phyloP scores from a whole-genome alignment of 2,888 invertebrate genomes.

The Ichneumoninae sp. region DNA sequence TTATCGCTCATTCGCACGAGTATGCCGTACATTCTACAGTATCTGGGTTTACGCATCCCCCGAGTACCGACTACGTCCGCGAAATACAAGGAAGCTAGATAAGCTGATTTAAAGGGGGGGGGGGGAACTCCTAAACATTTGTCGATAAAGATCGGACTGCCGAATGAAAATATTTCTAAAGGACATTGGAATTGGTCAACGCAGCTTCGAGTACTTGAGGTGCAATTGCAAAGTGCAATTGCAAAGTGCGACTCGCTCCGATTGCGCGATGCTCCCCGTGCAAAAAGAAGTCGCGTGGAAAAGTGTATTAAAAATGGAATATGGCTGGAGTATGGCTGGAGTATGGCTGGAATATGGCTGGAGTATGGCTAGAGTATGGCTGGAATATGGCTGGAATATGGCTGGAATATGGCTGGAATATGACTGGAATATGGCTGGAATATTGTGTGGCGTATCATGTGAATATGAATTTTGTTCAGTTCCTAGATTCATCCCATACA shows the following conservation, averaged over 20 bases:
- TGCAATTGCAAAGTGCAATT: constrained; percentile 29
- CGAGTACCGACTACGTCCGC: not conserved
- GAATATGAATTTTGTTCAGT: too few relatives aligned
- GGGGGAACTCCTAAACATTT: not conserved
- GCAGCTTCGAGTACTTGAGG: constrained; percentile 52
- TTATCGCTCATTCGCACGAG: constrained; percentile 17
- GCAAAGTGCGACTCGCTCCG: not conserved
- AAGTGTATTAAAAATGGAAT: too few relatives aligned
- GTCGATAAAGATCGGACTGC: not conserved
- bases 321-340: too few relatives aligned
- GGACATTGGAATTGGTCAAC: constrained; percentile 54
- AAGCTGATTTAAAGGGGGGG: not conserved
- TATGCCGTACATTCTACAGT: not conserved
- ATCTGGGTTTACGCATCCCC: not conserved
- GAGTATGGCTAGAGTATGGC: too few relatives aligned
- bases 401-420: too few relatives aligned
- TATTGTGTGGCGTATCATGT: too few relatives aligned
- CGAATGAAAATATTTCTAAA: not conserved
- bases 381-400: too few relatives aligned
- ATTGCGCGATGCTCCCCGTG: too few relatives aligned
- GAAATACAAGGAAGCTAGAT: not conserved
- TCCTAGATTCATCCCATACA: too few relatives aligned
- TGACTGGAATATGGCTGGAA: too few relatives aligned
- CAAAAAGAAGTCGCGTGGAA: too few relatives aligned
- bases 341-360: too few relatives aligned